Evolutionary conservation across 2,888 invertebrate genomes (phyloP).

Genomic region (Drosophila histrio): DNA sequence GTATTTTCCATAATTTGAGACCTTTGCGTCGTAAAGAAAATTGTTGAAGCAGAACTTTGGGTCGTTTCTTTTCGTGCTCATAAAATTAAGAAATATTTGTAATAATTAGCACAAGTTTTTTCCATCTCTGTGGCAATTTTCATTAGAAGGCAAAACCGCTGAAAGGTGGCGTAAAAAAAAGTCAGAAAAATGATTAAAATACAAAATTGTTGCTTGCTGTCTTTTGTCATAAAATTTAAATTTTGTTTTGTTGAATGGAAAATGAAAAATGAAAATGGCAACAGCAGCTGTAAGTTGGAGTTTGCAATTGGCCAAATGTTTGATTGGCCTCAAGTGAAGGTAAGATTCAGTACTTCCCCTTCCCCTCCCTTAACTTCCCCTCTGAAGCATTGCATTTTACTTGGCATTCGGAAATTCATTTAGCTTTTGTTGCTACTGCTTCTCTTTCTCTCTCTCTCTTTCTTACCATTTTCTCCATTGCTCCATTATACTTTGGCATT

Average conservation of each 20-base stretch:
- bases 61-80: constrained; percentile 36
- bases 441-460: constrained; percentile 1
- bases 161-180: constrained; percentile 3
- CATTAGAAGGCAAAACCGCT: not conserved
- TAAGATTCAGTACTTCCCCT: not conserved
- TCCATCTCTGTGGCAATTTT: not conserved
- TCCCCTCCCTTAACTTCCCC: not conserved
- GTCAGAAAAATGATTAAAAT: constrained; percentile 16
- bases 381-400: constrained; percentile 37
- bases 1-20: constrained; percentile 50
- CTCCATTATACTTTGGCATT: constrained; percentile 64
- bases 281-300: constrained; percentile 20
- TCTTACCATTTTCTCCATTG: constrained; percentile 38
- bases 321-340: constrained; percentile 38
- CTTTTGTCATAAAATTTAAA: constrained; percentile 36
- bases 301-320: constrained; percentile 40
- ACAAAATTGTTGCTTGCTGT: constrained; percentile 25
- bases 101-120: constrained; percentile 63
- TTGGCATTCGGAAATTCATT: constrained; percentile 59
- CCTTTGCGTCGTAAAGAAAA: constrained; percentile 51
- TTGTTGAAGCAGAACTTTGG: constrained; percentile 71
- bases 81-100: constrained; percentile 74
- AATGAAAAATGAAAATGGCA: constrained; percentile 15
- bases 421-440: constrained; percentile 31
- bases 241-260: not conserved